Evolutionary conservation across 2,888 invertebrate species (phyloP).

Genomic region (Archips xylosteana): DNA sequence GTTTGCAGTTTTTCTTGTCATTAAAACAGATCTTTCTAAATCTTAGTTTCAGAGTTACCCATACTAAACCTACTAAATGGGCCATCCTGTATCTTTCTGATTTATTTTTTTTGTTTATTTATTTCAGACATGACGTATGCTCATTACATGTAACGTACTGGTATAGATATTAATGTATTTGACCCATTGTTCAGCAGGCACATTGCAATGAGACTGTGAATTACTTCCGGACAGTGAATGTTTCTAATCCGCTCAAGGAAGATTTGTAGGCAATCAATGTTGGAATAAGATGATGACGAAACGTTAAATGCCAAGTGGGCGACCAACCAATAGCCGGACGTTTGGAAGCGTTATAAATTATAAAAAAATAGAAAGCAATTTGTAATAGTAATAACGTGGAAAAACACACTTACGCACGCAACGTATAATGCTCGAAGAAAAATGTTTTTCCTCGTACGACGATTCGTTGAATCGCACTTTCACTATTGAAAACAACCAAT

Average conservation of each 20-base stretch:
- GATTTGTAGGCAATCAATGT: constrained; percentile 26
- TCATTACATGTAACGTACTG: too few species aligned
- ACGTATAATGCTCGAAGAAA: constrained; percentile 23
- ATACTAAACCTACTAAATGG: too few species aligned
- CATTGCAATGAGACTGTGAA: background rate
- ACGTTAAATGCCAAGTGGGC: constrained; percentile 27
- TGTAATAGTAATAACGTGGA: constrained; percentile 17
- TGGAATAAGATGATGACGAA: constrained; percentile 24
- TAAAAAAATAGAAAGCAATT: constrained; percentile 39
- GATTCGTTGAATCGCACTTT: constrained; percentile 29
- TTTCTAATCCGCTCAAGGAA: background rate
- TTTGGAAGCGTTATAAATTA: constrained; percentile 24
- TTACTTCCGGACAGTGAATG: background rate
- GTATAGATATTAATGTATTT: background rate
- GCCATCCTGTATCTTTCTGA: too few species aligned
- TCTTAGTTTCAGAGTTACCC: too few species aligned
- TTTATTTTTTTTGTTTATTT: too few species aligned
- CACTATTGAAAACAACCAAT: constrained; percentile 20
- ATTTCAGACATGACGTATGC: too few species aligned
- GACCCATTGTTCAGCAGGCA: background rate
- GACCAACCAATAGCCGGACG: constrained; percentile 36
- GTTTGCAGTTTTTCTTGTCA: too few species aligned
- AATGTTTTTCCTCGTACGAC: constrained; percentile 35
- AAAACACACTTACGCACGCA: constrained; percentile 24
- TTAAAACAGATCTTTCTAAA: too few species aligned